phyloP scores from a whole-genome alignment of 2,797 vertebrate species.

The Lerista edwardsae region DNA sequence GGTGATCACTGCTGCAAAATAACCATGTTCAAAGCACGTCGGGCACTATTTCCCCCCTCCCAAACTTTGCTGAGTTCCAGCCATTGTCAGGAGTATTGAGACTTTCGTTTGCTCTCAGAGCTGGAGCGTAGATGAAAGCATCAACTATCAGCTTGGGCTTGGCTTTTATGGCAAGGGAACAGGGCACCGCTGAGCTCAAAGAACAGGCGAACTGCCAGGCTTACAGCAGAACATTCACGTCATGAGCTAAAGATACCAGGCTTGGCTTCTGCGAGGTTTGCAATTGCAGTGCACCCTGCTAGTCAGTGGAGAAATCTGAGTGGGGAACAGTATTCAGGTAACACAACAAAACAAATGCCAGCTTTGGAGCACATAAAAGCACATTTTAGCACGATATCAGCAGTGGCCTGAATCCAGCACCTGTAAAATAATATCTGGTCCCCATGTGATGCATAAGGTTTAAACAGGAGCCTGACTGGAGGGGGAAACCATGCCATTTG shows the following conservation, averaged over 20 bases:
- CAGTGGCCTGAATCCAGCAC: not conserved
- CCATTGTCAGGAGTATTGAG: not conserved
- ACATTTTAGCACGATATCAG: not conserved
- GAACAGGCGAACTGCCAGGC: not conserved
- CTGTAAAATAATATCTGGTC: not conserved
- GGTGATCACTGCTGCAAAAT: not conserved
- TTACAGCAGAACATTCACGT: not conserved
- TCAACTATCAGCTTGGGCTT: constrained; percentile 1
- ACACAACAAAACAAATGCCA: too few relatives aligned
- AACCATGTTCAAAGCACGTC: not conserved
- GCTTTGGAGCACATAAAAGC: not conserved
- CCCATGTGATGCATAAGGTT: not conserved
- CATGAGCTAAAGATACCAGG: not conserved
- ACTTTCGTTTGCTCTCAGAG: not conserved
- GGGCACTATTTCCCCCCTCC: not conserved
- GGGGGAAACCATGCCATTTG: too few relatives aligned
- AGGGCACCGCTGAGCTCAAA: fast-evolving
- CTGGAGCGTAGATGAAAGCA: not conserved
- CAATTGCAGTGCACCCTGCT: fast-evolving
- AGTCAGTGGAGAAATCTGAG: constrained; percentile 1
- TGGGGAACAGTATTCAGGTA: not conserved
- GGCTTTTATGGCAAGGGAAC: not conserved
- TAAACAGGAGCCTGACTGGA: not conserved
- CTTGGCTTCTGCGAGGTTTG: constrained; percentile 6
- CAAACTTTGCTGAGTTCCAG: not conserved